Base-by-base conservation (phyloP, 2,797 vertebrate species). In the Oophaga sylvatica region DNA sequence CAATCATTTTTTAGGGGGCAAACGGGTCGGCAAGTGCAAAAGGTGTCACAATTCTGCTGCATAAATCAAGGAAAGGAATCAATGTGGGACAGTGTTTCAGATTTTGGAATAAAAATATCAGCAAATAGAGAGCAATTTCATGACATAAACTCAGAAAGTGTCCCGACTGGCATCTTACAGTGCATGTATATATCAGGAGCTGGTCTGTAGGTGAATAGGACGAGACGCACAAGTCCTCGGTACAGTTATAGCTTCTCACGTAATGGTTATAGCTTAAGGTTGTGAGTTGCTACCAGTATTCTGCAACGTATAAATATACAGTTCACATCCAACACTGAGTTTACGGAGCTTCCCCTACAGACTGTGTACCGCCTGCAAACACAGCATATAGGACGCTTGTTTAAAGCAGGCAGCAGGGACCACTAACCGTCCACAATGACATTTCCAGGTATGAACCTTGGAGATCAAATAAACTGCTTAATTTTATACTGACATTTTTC, bases 1-100 rank as follows among this genome's bases (percentile, higher is more conserved):
- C 76, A 88, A 84, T 84, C 56, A 62, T 88, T 86, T 88, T 82
- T 59, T 15, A 86, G 60, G 53, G 84, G 80, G 67, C 88, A 86
- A 89, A 85, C 71, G 71, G 79, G 48, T 70, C 77, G 19, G 53
- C 62, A 78, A 89, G 79, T 85, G 84, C 71, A 83, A 83, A 82
- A 65, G 80, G 87, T 80, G 77, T 80, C 56, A 84, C 67, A 88
- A 68, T 79, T 81, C 82, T 88, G 65, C 82, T 65, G 31, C 84
- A n/a, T 84, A 75, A 80, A 85, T 80, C 76, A 68, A 56, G 29
- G 56, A 75, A 62, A 80, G 57, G 82, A 80, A n/a, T 88, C 67
- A 88, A 20, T 76, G 45, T 84, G 19, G 35, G 48, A 79, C 73
- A 88, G 75, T 63, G 76, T 65, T 88, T 35, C 77, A 84, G 82